Conservation (phyloP, 2,888 invertebrate species). For the Tineola bisselliella region DNA sequence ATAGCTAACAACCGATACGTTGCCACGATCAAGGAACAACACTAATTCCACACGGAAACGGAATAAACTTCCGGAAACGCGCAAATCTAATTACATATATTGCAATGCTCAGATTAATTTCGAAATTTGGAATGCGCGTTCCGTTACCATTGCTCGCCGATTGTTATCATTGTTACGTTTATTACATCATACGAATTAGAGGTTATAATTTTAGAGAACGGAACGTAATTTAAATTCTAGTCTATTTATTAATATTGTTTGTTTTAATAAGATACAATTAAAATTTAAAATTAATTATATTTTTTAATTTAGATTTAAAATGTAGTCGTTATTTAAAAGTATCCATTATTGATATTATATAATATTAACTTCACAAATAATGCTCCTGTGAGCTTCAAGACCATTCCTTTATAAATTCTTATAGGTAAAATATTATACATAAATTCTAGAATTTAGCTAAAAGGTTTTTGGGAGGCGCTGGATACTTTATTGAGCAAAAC, state of each 20-base stretch:
- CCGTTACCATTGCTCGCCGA: slow-evolving; percentile 11
- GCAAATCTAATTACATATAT: not conserved
- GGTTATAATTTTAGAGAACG: not conserved
- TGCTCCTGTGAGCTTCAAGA: too few species aligned
- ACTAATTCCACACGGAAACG: slow-evolving; percentile 5
- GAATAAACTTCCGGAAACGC: not conserved
- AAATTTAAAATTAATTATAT: too few species aligned
- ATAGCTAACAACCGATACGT: too few species aligned
- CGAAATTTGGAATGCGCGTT: slow-evolving; percentile 12
- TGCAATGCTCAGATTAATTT: not conserved
- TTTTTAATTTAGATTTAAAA: too few species aligned
- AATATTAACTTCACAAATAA: too few species aligned
- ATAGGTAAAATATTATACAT: too few species aligned
- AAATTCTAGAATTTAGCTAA: too few species aligned
- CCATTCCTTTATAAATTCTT: too few species aligned
- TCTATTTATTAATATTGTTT: not conserved
- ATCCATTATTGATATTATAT: too few species aligned
- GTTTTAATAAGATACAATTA: not conserved
- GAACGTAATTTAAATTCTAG: not conserved
- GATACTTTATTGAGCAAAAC: too few species aligned
- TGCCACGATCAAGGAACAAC: not conserved
- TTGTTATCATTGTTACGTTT: slow-evolving; percentile 9
- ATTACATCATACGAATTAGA: slow-evolving; percentile 2
- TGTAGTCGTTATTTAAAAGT: too few species aligned
- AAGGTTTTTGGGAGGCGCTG: too few species aligned